Evolutionary conservation across 2,888 invertebrate species (phyloP), one percentile per base, ranked within the genome.

Genomic region (Orchesellides sinensis): DNA sequence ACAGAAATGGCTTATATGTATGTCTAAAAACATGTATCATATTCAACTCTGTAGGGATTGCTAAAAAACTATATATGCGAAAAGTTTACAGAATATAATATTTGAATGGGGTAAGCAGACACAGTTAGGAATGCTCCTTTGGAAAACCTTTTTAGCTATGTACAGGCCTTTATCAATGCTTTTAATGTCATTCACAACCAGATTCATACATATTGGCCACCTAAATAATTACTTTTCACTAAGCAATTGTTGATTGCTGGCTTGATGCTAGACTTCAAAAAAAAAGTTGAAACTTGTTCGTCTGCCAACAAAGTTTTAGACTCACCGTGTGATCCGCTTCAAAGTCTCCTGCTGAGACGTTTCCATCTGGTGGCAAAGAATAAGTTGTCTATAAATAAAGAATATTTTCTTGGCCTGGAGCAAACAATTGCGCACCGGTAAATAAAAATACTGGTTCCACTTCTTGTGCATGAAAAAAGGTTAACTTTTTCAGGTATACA

Each of bases 281-380:
- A 23, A 56, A 56, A 14, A 52, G 6, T 68, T 47, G 66, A 66
- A n/a, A 66, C 66, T 10, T 66, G 45, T 25, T 49, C 49, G 25
- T 68, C 49, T 6, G 68, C 27, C 49, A 35, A 40, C 40, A 35
- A 52, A 29, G 35, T 68, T 23, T 32, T 74, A 29, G n/a, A n/a
- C 29, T 63, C 49, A 45, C 17, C 45, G 47, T 74, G 19, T 5
- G 21, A 27, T 52, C 59, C 47, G 56, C 61, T 59, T 59, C 45
- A 69, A 75, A 25, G 52, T 19, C 78, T 70, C 78, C 78, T 32
- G 78, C 78, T 78, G 78, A n/a, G n/a, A 59, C 52, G 59, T 78
- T 72, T 78, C 56, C 70, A 52, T 63, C 75, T 77, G 40, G 40
- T 40, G 56, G 35, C n/a, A 17, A n/a, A 27, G 32, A 72, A 27